These are phyloP conservation scores for Dendrocopos noguchii DNA, from an alignment of 2,113 vertebrate species.

Conservation along the genomic window DNA sequence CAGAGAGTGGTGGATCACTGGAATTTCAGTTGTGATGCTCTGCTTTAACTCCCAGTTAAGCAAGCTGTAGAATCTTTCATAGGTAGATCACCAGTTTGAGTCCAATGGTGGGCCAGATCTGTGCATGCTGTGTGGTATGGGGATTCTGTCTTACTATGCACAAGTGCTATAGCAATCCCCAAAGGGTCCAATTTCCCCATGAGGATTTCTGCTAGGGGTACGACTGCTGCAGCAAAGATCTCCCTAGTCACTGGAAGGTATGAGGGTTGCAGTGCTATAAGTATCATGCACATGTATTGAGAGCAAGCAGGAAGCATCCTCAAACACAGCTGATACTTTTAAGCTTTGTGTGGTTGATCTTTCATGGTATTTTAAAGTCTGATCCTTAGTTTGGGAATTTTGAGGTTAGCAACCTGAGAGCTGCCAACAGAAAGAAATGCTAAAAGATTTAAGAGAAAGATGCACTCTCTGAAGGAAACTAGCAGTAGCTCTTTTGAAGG, in stretches of 20 bases:
- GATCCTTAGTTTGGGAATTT: neutral
- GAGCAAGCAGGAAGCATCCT: neutral
- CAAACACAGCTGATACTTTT: neutral
- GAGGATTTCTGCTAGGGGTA: neutral
- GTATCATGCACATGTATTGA: fast-evolving
- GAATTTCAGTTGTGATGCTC: neutral
- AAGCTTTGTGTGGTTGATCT: neutral
- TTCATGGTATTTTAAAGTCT: neutral
- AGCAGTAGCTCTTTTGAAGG: neutral
- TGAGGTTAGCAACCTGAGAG: neutral
- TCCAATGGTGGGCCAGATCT: neutral
- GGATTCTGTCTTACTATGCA: fast-evolving
- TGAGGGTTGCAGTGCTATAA: neutral
- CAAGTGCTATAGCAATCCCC: neutral
- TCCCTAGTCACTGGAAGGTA: neutral
- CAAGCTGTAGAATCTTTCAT: neutral
- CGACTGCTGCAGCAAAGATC: neutral
- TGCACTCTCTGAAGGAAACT: neutral
- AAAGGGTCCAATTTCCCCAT: neutral
- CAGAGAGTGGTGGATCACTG: fast-evolving
- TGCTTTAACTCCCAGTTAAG: neutral
- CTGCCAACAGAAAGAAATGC: neutral
- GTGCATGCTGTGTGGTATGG: neutral
- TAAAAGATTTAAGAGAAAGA: neutral
- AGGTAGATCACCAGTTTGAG: neutral